Conservation (phyloP, 1,140 invertebrate genomes). For the Marisa cornuarietis region DNA sequence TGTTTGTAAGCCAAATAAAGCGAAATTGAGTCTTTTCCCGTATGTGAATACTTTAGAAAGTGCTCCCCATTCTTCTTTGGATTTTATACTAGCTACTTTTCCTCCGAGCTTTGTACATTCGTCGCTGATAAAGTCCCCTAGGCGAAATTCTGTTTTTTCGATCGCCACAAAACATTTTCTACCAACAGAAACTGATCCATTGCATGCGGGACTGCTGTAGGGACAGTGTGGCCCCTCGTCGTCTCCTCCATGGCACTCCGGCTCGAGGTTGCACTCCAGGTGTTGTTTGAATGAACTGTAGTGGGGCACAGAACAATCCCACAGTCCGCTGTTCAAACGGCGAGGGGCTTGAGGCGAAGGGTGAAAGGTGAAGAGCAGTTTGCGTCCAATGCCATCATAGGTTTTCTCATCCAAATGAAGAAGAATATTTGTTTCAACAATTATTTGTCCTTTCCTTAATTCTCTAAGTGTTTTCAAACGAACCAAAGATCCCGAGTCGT, state of each 20-base stretch:
- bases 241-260: slow-evolving; percentile 4
- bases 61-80: neutral
- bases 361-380: neutral
- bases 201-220: slow-evolving; percentile 7
- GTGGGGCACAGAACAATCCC: slow-evolving; percentile 2
- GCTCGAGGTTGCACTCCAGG: slow-evolving; percentile 8
- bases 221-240: slow-evolving; percentile 10
- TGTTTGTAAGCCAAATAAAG: neutral
- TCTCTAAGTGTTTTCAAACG: no score
- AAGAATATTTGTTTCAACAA: neutral
- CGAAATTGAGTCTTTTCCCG: neutral
- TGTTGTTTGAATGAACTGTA: neutral
- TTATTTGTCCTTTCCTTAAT: neutral
- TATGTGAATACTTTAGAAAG: neutral
- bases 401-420: neutral
- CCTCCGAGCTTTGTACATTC: slow-evolving; percentile 1
- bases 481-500: no score
- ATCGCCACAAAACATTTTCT: neutral
- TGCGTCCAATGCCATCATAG: neutral
- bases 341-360: neutral
- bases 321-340: neutral
- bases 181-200: neutral
- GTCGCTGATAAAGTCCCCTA: neutral
- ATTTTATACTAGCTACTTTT: slow-evolving; percentile 6
- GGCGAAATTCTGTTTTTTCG: neutral